phyloP scores from a whole-genome alignment of 2,113 vertebrate species.

The Copsychus sechellarum region DNA sequence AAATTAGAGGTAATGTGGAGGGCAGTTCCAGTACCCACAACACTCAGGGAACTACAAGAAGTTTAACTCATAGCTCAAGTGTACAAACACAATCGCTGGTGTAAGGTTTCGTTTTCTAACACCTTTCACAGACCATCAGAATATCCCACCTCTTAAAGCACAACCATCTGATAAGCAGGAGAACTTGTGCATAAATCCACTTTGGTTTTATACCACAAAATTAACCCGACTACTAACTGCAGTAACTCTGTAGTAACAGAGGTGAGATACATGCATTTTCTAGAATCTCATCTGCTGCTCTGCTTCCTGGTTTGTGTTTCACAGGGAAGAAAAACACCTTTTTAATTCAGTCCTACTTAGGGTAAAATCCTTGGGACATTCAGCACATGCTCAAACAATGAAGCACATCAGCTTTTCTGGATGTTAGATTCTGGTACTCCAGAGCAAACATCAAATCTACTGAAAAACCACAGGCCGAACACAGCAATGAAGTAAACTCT shows the following conservation, averaged over 20 bases:
- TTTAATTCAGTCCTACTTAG: neutral
- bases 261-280: neutral
- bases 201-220: neutral
- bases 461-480: fast-evolving
- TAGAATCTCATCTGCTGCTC: neutral
- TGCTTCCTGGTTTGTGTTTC: neutral
- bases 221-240: neutral
- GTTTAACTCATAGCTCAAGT: neutral
- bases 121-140: neutral
- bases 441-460: neutral
- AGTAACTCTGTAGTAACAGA: neutral
- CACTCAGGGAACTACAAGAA: neutral
- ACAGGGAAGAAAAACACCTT: neutral
- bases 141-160: neutral
- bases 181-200: neutral
- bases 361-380: neutral
- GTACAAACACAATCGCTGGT: neutral
- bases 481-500: neutral
- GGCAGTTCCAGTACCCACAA: neutral
- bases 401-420: fast-evolving
- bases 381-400: neutral
- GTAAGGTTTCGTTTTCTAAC: neutral
- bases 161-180: neutral
- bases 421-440: neutral
- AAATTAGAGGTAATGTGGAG: neutral